Evolutionary conservation across 1,140 invertebrate species (phyloP).

Genomic region (Daktulosphaira vitifoliae): DNA sequence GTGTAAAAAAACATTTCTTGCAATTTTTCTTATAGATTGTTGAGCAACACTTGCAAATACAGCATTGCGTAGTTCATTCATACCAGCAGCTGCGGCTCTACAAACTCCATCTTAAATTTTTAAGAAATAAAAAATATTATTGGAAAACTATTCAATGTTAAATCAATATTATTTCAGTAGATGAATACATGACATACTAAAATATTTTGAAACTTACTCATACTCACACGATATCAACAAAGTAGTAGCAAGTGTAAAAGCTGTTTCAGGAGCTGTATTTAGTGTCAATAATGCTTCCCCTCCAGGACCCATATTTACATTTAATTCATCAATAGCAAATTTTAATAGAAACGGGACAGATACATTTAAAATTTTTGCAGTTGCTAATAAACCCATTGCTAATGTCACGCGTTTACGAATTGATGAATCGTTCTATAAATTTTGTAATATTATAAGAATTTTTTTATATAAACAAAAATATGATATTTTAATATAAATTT

Average conservation of each 20-base stretch:
- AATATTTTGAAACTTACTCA: conserved; percentile 28
- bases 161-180: not conserved
- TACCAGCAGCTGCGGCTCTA: conserved; percentile 74
- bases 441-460: too few species aligned
- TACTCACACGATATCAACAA: conserved; percentile 84
- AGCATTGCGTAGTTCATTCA: conserved; percentile 95
- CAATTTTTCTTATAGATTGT: conserved; percentile 88
- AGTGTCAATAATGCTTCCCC: conserved; percentile 53
- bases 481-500: too few species aligned
- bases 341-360: conserved; percentile 96
- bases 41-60: conserved; percentile 98
- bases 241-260: conserved; percentile 63
- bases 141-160: not conserved
- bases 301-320: conserved; percentile 48
- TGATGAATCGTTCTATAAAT: conserved; percentile 59
- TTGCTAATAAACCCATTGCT: conserved; percentile 68
- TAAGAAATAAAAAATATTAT: conserved; percentile 19
- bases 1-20: conserved; percentile 94
- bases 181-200: conserved; percentile 12
- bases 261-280: conserved; percentile 60
- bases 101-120: conserved; percentile 78
- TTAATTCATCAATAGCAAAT: conserved; percentile 82
- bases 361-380: conserved; percentile 83
- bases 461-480: conserved; percentile 15
- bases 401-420: conserved; percentile 75